phyloP scores from a whole-genome alignment of 2,113 vertebrate species.

The Sorex araneus region DNA sequence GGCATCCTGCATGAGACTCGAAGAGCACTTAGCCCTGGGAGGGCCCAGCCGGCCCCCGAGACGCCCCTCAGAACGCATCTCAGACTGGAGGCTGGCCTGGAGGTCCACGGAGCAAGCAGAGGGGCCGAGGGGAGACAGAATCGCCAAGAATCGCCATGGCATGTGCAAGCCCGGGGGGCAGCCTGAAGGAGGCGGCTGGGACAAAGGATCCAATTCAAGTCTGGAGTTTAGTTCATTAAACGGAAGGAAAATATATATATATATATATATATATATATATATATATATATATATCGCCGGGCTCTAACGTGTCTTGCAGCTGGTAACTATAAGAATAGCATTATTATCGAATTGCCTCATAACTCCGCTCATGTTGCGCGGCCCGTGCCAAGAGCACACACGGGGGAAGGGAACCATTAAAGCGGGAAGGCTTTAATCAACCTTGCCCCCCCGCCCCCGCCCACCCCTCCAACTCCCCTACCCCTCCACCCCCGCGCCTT shows the following conservation, averaged over 20 bases:
- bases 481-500: neutral
- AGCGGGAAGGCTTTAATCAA: conserved; percentile 61
- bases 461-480: neutral
- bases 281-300: neutral
- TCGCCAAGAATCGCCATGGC: no score
- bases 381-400: conserved; percentile 32
- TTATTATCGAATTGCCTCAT: conserved; percentile 75
- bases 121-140: neutral
- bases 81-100: neutral
- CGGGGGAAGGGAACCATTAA: conserved; percentile 9
- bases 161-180: neutral
- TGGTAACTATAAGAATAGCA: conserved; percentile 72
- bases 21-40: no score
- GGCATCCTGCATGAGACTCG: no score
- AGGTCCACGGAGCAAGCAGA: neutral
- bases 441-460: neutral
- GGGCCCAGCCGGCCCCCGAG: neutral
- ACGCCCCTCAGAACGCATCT: no score
- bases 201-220: conserved; percentile 62
- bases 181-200: conserved; percentile 43
- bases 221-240: conserved; percentile 67
- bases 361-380: conserved; percentile 31
- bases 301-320: conserved; percentile 67
- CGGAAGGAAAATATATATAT: conserved; percentile 10
- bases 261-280: neutral